phyloP scores from a whole-genome alignment of 2,888 invertebrate genomes.

The Callimorpha dominula region DNA sequence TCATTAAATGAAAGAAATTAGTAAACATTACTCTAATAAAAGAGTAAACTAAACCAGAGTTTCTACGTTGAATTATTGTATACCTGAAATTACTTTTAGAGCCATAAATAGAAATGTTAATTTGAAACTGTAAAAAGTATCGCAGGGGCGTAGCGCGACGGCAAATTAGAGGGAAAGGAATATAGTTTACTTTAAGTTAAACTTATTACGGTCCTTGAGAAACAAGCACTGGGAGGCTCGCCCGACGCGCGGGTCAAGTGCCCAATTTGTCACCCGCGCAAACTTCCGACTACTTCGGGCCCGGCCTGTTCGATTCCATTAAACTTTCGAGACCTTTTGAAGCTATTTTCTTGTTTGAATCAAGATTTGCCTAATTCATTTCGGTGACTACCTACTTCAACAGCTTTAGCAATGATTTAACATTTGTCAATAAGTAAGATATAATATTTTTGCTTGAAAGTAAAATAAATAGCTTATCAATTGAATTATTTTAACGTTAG shows the following conservation, averaged over 20 bases:
- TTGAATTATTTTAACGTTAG: too few relatives aligned
- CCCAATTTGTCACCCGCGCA: conserved; percentile 86
- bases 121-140: conserved; percentile 74
- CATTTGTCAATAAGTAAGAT: conserved; percentile 24
- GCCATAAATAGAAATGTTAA: conserved; percentile 65
- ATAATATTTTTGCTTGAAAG: background rate
- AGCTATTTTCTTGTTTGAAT: conserved; percentile 84
- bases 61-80: conserved; percentile 35
- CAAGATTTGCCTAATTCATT: conserved; percentile 83
- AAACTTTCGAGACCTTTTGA: conserved; percentile 86
- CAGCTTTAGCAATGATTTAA: conserved; percentile 37
- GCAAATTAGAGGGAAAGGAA: conserved; percentile 85
- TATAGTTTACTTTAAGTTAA: conserved; percentile 87
- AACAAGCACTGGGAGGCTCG: conserved; percentile 82
- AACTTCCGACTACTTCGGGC: conserved; percentile 81
- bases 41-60: background rate
- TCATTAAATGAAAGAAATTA: conserved; percentile 20
- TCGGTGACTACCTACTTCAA: conserved; percentile 60
- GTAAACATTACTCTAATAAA: background rate
- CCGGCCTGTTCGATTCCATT: conserved; percentile 85
- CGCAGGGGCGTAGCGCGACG: conserved; percentile 66
- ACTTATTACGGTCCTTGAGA: conserved; percentile 86
- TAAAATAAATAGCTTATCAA: background rate
- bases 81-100: conserved; percentile 47
- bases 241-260: conserved; percentile 83